These are phyloP conservation scores for Aphis gossypii DNA, from an alignment of 1,140 invertebrate species.

Conservation along the genomic window DNA sequence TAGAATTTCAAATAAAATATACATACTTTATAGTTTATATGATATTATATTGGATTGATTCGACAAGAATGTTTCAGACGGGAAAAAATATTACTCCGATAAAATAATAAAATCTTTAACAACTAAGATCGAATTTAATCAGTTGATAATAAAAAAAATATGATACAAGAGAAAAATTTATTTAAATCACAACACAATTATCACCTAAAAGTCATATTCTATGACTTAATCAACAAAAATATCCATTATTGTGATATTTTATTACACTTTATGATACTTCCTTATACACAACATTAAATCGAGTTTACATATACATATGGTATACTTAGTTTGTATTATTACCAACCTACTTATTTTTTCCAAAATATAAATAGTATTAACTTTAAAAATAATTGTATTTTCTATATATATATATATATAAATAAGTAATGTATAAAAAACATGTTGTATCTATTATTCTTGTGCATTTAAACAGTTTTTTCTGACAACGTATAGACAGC, in stretches of 20 bases:
- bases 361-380: not conserved
- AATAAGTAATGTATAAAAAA: too few species aligned
- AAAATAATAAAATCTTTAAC: not conserved
- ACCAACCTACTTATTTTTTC: not conserved
- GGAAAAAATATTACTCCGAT: not conserved
- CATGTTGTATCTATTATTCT: too few species aligned
- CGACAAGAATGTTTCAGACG: not conserved
- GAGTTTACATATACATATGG: too few species aligned
- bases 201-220: not conserved
- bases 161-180: not conserved
- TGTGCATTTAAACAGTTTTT: too few species aligned
- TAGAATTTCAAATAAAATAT: not conserved
- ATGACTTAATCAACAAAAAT: not conserved
- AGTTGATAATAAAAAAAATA: not conserved
- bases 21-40: not conserved
- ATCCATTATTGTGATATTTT: not conserved
- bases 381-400: not conserved
- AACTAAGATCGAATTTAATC: not conserved
- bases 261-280: too few species aligned
- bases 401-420: too few species aligned
- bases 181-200: not conserved
- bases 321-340: not conserved
- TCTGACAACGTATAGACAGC: too few species aligned
- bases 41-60: not conserved
- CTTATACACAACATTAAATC: too few species aligned